Base-by-base conservation (phyloP, 2,797 vertebrate genomes). In the Typhlichthys eigenmanni region DNA sequence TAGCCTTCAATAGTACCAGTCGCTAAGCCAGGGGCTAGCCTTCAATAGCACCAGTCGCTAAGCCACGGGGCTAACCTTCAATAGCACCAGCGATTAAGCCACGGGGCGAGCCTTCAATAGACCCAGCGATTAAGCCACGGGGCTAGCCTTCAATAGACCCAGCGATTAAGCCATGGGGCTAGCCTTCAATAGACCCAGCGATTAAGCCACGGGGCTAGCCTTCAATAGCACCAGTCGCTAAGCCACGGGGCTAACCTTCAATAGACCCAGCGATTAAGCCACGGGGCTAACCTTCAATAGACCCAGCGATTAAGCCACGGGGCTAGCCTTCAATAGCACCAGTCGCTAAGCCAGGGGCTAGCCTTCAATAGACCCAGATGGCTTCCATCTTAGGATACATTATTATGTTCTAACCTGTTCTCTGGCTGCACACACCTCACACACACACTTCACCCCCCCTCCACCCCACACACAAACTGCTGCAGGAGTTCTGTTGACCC, bases 341-440 rank as follows among this genome's bases (percentile, higher is more conserved):
- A 19, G 19, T 19, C 19, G 19, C 19, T 19, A 19, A 19, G 19
- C 19, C 19, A 19, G 19, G 19, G 19, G 19, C 19, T 2, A 19
- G 19, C 19, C 19, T 19, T 19, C 19, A 19, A 19, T 19, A 19
- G 19, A 2, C 19, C 19, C 19, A 19, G 19, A 88, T 81, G 84
- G 77, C 69, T 83, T 59, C 8, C 32, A 71, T 68, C 64, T 78
- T 78, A 85, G 82, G 72, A 81, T 74, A 73, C 76, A 78, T 83
- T 79, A 80, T 70, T 69, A 65, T 71, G 77, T 58, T 85, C 72
- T 58, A 69, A 32, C 47, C 52, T 8, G 63, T 55, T 69, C 6
- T 59, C 45, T 38, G 59, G 50, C 47, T 16, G 34, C 34, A 8
- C 34, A 38, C 34, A 7, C 19, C 19, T 19, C 52, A 19, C 34